Evolutionary conservation across 2,888 invertebrate species (phyloP), one percentile per base, ranked within the genome.

Genomic region (Polydrusus tereticollis): DNA sequence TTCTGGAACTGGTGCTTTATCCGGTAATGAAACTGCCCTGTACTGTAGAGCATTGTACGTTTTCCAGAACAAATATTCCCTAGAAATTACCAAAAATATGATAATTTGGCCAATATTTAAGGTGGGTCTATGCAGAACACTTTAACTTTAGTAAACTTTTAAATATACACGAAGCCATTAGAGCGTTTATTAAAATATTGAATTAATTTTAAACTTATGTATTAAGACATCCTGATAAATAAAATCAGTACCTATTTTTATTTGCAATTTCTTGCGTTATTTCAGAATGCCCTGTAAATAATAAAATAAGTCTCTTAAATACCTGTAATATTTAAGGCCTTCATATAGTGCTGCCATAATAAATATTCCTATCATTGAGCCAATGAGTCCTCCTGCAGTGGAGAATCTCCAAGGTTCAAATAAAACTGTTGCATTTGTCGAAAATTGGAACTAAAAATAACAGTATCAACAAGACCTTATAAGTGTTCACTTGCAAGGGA

Each of bases 261-360:
- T 29, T 29, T n/a, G n/a, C n/a, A n/a, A n/a, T n/a, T n/a, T n/a
- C n/a, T n/a, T n/a, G n/a, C n/a, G n/a, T n/a, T n/a, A n/a, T n/a
- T n/a, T n/a, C n/a, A n/a, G n/a, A n/a, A n/a, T n/a, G n/a, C n/a
- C n/a, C n/a, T n/a, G n/a, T n/a, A n/a, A n/a, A n/a, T n/a, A n/a
- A n/a, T n/a, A n/a, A n/a, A n/a, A n/a, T n/a, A n/a, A n/a, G 4
- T 29, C 7, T 29, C 29, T 7, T 5, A 33, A 2, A 79, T 86
- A 89, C 85, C 92, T 88, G 78, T 91, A 92, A 87, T 95, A 97
- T 87, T 98, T 99, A 2, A 99, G 89, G 0, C 97, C 98, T 88
- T 99, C 99, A 85, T 99, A 99, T 23, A 97, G 87, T 63, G 97
- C 90, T 5, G 97, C 97, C 90, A 98, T 90, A 75, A 97, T 87